Evolutionary conservation across 2,888 invertebrate genomes (phyloP).

Genomic region (Drosophila basisetae): DNA sequence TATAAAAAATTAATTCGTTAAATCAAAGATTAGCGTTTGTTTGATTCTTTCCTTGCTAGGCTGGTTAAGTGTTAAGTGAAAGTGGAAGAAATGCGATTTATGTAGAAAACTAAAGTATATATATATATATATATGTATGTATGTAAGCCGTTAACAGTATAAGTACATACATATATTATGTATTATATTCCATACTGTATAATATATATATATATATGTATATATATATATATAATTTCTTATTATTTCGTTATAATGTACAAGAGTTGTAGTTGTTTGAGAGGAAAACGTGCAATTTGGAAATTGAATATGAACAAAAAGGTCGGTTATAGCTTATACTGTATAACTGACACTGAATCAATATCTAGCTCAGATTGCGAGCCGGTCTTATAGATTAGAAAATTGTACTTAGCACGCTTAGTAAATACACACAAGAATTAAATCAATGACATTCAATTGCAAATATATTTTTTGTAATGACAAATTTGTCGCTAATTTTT

Average conservation of each 20-base stretch:
- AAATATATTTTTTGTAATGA: conserved; percentile 25
- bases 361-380: conserved; percentile 5
- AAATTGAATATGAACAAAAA: conserved; percentile 27
- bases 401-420: conserved; percentile 18
- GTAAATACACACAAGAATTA: conserved; percentile 47
- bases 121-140: conserved; percentile 19
- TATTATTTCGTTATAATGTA: conserved; percentile 36
- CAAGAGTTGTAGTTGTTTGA: conserved; percentile 26
- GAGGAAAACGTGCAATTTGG: conserved; percentile 33
- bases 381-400: conserved; percentile 30
- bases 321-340: conserved; percentile 23
- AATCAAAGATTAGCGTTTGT: neutral
- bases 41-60: neutral
- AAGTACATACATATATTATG: conserved; percentile 35
- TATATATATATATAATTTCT: conserved; percentile 5
- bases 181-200: conserved; percentile 9
- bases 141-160: conserved; percentile 35
- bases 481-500: conserved; percentile 28
- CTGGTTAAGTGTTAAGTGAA: conserved; percentile 35
- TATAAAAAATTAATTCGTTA: conserved; percentile 11
- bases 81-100: conserved; percentile 83
- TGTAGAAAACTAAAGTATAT: conserved; percentile 64
- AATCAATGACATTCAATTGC: conserved; percentile 23
- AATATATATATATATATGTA: conserved; percentile 4
- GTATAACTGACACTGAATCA: conserved; percentile 28